Evolutionary conservation across 2,797 vertebrate species (phyloP).

Genomic region (Pseudomugil tenellus): DNA sequence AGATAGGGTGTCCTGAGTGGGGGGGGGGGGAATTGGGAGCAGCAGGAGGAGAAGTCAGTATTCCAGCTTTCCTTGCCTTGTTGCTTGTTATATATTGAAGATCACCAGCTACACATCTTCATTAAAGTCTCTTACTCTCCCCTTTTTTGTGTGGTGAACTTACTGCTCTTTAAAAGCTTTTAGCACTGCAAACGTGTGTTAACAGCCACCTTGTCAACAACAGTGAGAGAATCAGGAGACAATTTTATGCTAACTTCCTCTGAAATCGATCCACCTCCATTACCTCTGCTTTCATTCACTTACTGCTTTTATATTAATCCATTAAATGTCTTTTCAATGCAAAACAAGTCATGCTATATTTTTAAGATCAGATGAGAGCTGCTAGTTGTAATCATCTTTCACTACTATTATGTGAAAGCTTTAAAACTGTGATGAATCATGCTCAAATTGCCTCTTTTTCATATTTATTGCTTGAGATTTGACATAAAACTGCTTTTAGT

Average conservation of each 20-base stretch:
- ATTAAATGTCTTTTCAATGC: conserved; percentile 64
- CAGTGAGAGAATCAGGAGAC: conserved; percentile 52
- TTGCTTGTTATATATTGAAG: conserved; percentile 32
- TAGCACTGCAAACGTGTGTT: conserved; percentile 48
- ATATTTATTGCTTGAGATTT: conserved; percentile 6
- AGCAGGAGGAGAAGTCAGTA: conserved; percentile 46
- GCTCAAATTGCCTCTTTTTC: conserved; percentile 22
- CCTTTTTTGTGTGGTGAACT: conserved; percentile 42
- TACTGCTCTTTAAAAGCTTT: conserved; percentile 64
- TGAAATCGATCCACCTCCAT: conserved; percentile 59
- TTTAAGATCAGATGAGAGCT: conserved; percentile 63
- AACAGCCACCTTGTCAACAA: conserved; percentile 64
- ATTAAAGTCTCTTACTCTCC: conserved; percentile 67
- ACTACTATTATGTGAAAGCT: conserved; percentile 28
- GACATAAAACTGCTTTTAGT: background rate
- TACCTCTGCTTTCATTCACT: conserved; percentile 63
- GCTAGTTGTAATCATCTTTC: conserved; percentile 53
- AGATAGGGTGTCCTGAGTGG: conserved; percentile 46
- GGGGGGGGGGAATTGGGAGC: conserved; percentile 56
- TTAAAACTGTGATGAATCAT: conserved; percentile 10
- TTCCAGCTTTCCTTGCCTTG: conserved; percentile 31
- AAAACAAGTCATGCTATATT: conserved; percentile 79
- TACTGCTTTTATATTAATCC: conserved; percentile 53
- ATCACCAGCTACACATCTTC: conserved; percentile 52
- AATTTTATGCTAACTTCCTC: conserved; percentile 61